Conservation (phyloP, 2,113 vertebrate species). For the Columba janthina region DNA sequence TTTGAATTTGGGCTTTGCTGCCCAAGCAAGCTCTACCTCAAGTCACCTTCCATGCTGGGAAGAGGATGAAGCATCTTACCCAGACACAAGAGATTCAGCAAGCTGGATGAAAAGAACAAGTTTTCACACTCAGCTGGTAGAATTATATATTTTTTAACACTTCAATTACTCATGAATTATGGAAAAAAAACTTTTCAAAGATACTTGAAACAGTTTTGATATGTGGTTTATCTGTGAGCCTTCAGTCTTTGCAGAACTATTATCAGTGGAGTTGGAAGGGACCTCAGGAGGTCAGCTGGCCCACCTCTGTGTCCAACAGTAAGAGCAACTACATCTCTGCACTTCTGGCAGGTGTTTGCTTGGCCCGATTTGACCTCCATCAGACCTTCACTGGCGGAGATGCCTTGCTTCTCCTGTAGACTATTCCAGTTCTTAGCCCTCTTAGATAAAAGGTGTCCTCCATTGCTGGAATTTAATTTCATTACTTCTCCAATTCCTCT, state of each 20-base stretch:
- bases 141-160: not conserved
- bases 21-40: not conserved
- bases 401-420: not conserved
- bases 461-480: not conserved
- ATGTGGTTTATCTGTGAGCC: not conserved
- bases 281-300: not conserved
- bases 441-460: not conserved
- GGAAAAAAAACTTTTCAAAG: not conserved
- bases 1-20: not conserved
- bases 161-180: not conserved
- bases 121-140: not conserved
- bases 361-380: too few relatives aligned
- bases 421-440: not conserved
- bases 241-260: not conserved
- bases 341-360: not conserved
- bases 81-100: not conserved
- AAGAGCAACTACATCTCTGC: not conserved
- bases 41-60: not conserved
- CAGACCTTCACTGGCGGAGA: not conserved
- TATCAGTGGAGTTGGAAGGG: not conserved
- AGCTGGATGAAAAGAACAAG: not conserved
- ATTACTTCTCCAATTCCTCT: not conserved
- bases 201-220: not conserved
- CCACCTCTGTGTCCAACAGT: not conserved
- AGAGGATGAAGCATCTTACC: not conserved